Conservation (phyloP, 2,888 invertebrate species). For the Yponomeuta malinellus region DNA sequence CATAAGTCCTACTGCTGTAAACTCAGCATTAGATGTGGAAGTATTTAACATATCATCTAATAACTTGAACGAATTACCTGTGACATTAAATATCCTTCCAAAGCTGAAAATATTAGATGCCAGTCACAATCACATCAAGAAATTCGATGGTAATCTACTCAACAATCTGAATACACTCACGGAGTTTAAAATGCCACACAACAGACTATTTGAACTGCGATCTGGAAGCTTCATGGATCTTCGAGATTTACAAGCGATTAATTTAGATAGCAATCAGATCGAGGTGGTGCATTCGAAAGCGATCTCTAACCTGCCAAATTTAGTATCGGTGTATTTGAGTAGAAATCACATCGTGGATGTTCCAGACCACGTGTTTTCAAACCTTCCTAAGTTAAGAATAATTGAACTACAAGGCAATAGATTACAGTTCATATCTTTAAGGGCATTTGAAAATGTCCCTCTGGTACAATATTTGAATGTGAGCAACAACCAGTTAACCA, state of each 20-base stretch:
- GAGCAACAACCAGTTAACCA: constrained; percentile 86
- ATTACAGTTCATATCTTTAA: constrained; percentile 81
- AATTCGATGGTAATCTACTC: constrained; percentile 81
- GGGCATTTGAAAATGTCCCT: constrained; percentile 86
- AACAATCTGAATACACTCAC: constrained; percentile 81
- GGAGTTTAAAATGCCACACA: constrained; percentile 83
- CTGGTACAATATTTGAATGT: constrained; percentile 88
- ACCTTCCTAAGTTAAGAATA: constrained; percentile 82
- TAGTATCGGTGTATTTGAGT: constrained; percentile 81
- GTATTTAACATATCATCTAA: constrained; percentile 87
- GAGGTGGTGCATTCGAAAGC: constrained; percentile 83
- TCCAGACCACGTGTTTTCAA: constrained; percentile 84
- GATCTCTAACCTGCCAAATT: constrained; percentile 80
- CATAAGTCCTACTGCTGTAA: constrained; percentile 79
- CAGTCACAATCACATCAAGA: constrained; percentile 84
- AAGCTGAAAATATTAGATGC: constrained; percentile 84
- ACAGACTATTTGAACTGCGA: constrained; percentile 82
- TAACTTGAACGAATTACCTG: constrained; percentile 82
- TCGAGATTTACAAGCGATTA: constrained; percentile 81
- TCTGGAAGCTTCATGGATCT: constrained; percentile 84
- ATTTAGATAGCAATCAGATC: constrained; percentile 88
- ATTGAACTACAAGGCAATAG: constrained; percentile 89
- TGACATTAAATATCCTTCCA: constrained; percentile 80
- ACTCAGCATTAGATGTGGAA: constrained; percentile 80
- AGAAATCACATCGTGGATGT: constrained; percentile 84